Base-by-base conservation (phyloP, 2,888 invertebrate species). In the Fragum sueziense region DNA sequence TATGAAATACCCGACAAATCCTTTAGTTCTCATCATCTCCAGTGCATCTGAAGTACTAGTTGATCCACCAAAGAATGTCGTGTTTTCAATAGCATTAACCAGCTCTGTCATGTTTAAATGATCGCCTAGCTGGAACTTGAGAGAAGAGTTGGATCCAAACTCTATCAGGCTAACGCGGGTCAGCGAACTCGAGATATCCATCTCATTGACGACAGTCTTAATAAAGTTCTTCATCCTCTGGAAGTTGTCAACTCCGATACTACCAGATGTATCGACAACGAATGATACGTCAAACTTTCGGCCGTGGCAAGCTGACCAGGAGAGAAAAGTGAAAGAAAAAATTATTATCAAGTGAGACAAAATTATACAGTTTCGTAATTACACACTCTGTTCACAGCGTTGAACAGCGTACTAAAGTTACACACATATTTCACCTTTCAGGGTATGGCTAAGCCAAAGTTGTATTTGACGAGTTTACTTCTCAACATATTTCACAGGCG, bases 1-100 rank as follows among this genome's bases (percentile, higher is more conserved):
- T n/a, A n/a, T n/a, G n/a, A n/a, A n/a, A 37, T 70, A 82, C 82
- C 77, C 65, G 14, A 77, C 79, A 62, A 77, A 83, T 6, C 83
- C 83, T 33, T 80, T 68, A 2, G 34, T 52, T 31, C 87, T 76
- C 78, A 86, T 78, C 22, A 82, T 34, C 11, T 84, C 74, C 7
- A 89, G 70, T 20, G 88, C 88, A 22, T 83, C 83, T 11, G 87
- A 87, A 7, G 88, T 89, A 71, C 85, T 80, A 9, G 89, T 89
- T 27, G 82, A 82, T 22, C 85, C 85, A 1, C 80, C 78, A 52
- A 70, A 80, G 74, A 84, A 84, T 0, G 57, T 73, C 14, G 85
- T 76, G 11, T 71, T 71, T 27, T 72, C 74, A 20, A 87, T 72
- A 2, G 86, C 85, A 25, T 75, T 68, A 14, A 83, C 20, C 7